phyloP scores from a whole-genome alignment of 2,888 invertebrate species.

The Tineola bisselliella region DNA sequence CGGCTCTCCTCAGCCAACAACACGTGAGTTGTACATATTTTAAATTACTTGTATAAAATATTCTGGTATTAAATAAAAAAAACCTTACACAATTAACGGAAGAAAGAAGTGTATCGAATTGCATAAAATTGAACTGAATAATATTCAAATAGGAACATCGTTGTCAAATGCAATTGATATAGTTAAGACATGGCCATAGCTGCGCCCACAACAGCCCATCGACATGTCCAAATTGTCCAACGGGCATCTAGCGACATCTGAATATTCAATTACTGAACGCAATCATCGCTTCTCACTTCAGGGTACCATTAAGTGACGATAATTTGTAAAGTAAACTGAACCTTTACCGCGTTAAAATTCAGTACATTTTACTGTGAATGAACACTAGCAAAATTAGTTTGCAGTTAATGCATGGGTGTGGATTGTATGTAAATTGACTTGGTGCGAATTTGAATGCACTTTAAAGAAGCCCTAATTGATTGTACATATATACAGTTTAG shows the following conservation, averaged over 20 bases:
- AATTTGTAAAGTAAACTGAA: constrained; percentile 21
- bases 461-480: too few relatives aligned
- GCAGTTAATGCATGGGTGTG: constrained; percentile 27
- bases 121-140: neutral
- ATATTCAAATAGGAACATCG: neutral
- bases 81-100: neutral
- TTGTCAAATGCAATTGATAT: neutral
- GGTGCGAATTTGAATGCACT: neutral
- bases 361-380: constrained; percentile 16
- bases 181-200: neutral
- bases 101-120: neutral
- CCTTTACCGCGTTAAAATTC: constrained; percentile 20
- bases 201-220: constrained; percentile 28
- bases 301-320: neutral
- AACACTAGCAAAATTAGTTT: constrained; percentile 27
- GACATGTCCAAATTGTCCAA: constrained; percentile 38
- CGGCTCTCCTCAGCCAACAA: constrained; percentile 70
- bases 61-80: neutral
- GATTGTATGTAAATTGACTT: constrained; percentile 28
- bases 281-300: constrained; percentile 17
- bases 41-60: too few relatives aligned
- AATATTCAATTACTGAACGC: constrained; percentile 49
- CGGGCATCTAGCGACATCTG: constrained; percentile 36
- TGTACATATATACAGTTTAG: too few relatives aligned
- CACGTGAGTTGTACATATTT: constrained; percentile 53